Base-by-base conservation (phyloP, 2,888 invertebrate genomes). In the Acronicta aceris region DNA sequence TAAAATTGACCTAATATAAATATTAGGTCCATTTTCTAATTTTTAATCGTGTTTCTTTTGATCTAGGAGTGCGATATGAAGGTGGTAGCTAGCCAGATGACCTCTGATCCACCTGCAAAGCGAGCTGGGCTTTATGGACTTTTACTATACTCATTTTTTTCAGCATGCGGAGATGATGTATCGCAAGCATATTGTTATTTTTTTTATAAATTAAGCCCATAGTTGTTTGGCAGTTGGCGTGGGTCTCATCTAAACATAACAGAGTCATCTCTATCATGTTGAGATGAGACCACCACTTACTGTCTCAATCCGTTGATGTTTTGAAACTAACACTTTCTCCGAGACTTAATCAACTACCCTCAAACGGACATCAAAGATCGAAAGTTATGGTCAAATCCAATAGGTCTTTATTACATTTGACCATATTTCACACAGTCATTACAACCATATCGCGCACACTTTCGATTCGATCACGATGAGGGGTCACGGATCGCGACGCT, bases 381-480 rank as follows among this genome's bases (percentile, higher is more conserved):
- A 69, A 69, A 69, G 53, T 69, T 21, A 57, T 50, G 63, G 52
- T 56, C 70, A 17, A 40, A 61, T 41, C 55, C 62, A 56, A 53
- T 55, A 53, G 51, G 53, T 56, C 27, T 5, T 21, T 21, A 56
- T 62, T 62, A 71, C 56, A 56, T 63, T 57, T 66, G 52, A 59
- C 74, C 75, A 70, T 74, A 75, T 69, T 66, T 52, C 69, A 57
- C 65, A 67, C 64, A 59, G 27, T 49, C 47, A 58, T 76, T 69
- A 59, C 59, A 27, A 36, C 72, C 72, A 76, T 64, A 76, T 76
- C 61, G 73, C 65, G 65, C 58, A 55, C 72, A 71, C 74, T 78
- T 78, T 76, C 74, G 61, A 59, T 76, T 71, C 54, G 66, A 73
- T 73, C 76, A 59, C 62, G 75, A 60, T 49, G 52, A 53, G 46